These are phyloP conservation scores for Ephydatia muelleri DNA, from an alignment of 37 sponge, comb jelly and placozoan species.

Conservation along the genomic window DNA sequence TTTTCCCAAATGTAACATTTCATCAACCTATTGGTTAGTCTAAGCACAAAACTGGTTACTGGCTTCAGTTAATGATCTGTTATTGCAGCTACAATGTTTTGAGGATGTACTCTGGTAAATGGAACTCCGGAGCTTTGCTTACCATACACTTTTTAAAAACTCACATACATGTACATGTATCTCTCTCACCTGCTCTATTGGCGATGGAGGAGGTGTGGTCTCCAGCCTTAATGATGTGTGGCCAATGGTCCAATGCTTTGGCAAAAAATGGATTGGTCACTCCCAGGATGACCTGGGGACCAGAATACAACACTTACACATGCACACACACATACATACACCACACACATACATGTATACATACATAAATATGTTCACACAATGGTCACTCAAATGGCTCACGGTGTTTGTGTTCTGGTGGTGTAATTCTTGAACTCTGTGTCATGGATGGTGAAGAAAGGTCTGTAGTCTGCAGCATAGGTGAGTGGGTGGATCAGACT, in stretches of 20 bases:
- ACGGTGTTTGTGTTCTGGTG: slow-evolving; percentile 95
- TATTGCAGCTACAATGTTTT: no score
- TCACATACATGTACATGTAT: no score
- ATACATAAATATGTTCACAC: background rate
- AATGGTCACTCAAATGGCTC: slow-evolving; percentile 23
- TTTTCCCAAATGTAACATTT: no score
- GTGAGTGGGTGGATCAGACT: slow-evolving; percentile 79
- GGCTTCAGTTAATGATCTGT: no score
- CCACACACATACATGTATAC: no score
- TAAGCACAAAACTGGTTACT: no score
- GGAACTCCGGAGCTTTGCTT: no score
- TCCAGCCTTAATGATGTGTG: slow-evolving; percentile 77
- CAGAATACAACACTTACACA: background rate
- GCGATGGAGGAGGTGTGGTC: slow-evolving; percentile 31
- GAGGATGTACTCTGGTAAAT: no score
- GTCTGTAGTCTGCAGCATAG: slow-evolving; percentile 83
- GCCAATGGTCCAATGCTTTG: slow-evolving; percentile 98
- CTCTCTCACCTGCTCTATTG: background rate
- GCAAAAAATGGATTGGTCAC: slow-evolving; percentile 98
- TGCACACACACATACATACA: slow-evolving; percentile 7
- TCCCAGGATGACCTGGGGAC: slow-evolving; percentile 88
- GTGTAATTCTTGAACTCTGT: slow-evolving; percentile 93
- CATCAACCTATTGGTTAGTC: no score
- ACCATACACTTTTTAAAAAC: no score
- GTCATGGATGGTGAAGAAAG: slow-evolving; percentile 99